A percentile compares a stretch with the other conserved stretches of the same genome.
Evolutionary conservation across 2,113 vertebrate species (phyloP).

Genomic region (Noturus placidus): DNA sequence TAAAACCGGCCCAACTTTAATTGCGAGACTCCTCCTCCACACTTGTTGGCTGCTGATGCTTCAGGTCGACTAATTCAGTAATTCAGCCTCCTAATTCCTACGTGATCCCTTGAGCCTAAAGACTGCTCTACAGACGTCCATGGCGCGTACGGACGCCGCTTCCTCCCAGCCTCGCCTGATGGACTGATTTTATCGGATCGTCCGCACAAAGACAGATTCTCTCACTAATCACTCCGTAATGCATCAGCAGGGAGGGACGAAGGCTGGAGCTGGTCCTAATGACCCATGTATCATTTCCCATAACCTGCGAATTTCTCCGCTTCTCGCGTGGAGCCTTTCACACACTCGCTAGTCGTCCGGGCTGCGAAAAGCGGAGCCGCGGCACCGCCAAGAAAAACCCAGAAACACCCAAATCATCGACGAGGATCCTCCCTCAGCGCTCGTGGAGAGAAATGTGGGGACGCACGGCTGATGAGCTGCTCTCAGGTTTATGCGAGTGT

Average conservation of each 20-base stretch:
- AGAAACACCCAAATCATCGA: slow-evolving; percentile 55
- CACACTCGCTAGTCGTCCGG: slow-evolving; percentile 41
- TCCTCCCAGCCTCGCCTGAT: slow-evolving; percentile 27
- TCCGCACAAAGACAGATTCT: slow-evolving; percentile 43
- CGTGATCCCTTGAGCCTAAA: slow-evolving; percentile 27
- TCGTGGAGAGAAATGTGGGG: slow-evolving; percentile 53
- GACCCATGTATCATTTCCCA: slow-evolving; percentile 55
- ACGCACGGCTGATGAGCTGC: slow-evolving; percentile 46
- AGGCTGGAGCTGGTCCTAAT: slow-evolving; percentile 50
- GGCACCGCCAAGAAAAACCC: slow-evolving; percentile 50
- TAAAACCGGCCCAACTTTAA: background rate
- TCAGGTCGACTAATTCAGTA: slow-evolving; percentile 18
- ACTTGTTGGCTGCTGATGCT: background rate
- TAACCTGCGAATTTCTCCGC: slow-evolving; percentile 46
- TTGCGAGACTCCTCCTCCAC: background rate
- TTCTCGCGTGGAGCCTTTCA: slow-evolving; percentile 31
- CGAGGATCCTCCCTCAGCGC: slow-evolving; percentile 50
- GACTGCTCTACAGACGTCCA: slow-evolving; percentile 5
- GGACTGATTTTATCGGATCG: slow-evolving; percentile 39
- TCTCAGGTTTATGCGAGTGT: slow-evolving; percentile 50
- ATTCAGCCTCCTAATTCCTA: slow-evolving; percentile 27
- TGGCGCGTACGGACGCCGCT: slow-evolving; percentile 16
- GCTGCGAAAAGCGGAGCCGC: slow-evolving; percentile 41
- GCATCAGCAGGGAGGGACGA: slow-evolving; percentile 51
- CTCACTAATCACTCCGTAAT: slow-evolving; percentile 54